A percentile compares a stretch with the other conserved stretches of the same genome.
Evolutionary conservation across 2,797 vertebrate species (phyloP).

Genomic region (Lepidocolaptes lacrymiger): DNA sequence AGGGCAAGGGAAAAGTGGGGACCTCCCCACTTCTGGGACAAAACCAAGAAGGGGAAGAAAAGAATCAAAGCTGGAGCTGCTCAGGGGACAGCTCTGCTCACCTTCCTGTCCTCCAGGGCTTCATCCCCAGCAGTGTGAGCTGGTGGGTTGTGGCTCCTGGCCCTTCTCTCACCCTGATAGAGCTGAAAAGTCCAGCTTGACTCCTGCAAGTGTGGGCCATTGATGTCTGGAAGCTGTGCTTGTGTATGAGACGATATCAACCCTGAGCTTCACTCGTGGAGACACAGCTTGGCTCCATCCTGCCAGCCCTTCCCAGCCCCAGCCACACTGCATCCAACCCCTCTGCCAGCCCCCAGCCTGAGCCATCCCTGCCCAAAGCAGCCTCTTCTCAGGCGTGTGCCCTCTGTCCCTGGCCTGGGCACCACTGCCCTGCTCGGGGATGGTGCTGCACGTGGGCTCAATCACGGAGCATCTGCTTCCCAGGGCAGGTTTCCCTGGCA

Average conservation of each 20-base stretch:
- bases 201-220: fast-evolving
- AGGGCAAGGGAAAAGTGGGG: conserved; percentile 11
- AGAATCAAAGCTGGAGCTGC: background rate
- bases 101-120: background rate
- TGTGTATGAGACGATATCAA: fast-evolving
- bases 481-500: conserved; percentile 36
- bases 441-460: conserved; percentile 4
- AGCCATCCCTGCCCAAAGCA: background rate
- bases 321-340: background rate
- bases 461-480: conserved; percentile 71
- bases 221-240: background rate
- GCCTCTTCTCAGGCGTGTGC: fast-evolving
- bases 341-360: fast-evolving
- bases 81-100: background rate
- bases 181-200: background rate
- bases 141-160: fast-evolving
- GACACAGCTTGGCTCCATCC: background rate
- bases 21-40: background rate
- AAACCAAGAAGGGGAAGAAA: background rate
- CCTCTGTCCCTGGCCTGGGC: background rate
- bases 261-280: fast-evolving
- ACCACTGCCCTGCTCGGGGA: background rate
- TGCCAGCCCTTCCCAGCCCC: background rate
- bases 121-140: fast-evolving
- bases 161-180: background rate